Evolutionary conservation across 2,888 invertebrate genomes (phyloP).

Genomic region (Microctonus brassicae): DNA sequence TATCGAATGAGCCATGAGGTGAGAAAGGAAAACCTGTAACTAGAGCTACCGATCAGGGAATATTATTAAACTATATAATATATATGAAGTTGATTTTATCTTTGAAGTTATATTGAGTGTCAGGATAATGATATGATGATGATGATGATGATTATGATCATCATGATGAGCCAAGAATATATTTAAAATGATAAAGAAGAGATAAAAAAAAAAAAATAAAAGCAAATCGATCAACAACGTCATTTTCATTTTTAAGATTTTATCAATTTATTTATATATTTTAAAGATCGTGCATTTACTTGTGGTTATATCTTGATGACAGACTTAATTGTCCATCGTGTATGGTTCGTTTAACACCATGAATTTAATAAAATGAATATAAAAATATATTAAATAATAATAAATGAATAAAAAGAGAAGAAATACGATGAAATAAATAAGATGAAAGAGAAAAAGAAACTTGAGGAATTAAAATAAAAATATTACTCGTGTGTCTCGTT

Average conservation of each 20-base stretch:
- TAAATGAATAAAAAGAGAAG: neutral
- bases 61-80: no score
- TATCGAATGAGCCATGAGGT: neutral
- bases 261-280: neutral
- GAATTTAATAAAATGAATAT: neutral
- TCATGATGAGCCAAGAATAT: neutral
- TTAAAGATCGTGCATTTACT: neutral
- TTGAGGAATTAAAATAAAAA: neutral
- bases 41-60: slow-evolving; percentile 2
- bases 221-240: neutral
- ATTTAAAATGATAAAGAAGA: no score
- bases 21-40: neutral
- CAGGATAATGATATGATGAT: neutral
- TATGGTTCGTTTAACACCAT: neutral
- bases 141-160: neutral
- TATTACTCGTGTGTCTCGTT: slow-evolving; percentile 20
- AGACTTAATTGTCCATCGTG: neutral
- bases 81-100: no score
- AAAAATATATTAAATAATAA: no score
- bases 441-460: neutral
- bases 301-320: neutral
- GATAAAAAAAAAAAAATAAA: neutral
- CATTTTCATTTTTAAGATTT: neutral
- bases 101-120: neutral
- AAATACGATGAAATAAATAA: no score